Base-by-base conservation (phyloP, 2,888 invertebrate species). In the Eupelmus urozonus region DNA sequence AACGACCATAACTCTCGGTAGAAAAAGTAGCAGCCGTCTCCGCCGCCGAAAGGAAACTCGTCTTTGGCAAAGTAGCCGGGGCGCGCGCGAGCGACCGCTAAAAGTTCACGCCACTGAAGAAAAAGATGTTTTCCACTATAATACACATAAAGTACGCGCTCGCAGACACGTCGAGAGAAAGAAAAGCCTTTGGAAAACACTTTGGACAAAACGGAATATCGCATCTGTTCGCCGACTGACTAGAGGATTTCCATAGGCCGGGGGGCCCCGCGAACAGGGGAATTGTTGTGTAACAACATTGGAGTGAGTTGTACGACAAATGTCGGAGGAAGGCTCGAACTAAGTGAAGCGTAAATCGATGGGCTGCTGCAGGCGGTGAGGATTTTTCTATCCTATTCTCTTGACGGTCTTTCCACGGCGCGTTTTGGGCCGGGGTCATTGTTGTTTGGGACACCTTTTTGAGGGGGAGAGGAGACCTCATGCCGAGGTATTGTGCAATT, bases 301-400 rank as follows among this genome's bases (percentile, higher is more conserved):
- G 81, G 78, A 88, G 85, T 88, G 85, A 88, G 88, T 88, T 87
- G 88, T 87, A 88, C 88, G 88, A 88, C 88, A 89, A 89, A 89
- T 87, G 88, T 88, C 87, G 86, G 82, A 81, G 82, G 84, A 83
- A 83, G 87, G 88, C 87, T 89, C 87, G 87, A 87, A 88, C 86
- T 88, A 89, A 89, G 88, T 88, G 89, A 88, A 88, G 87, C 89
- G 88, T 88, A 82, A 89, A 88, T 86, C 86, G 86, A 86, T 84
- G 85, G 71, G 73, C 73, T 40, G 5, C n/a, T 1, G 65, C 5
- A 60, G 18, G 42, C 81, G 81, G 79, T 53, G 73, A 79, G 78
- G 80, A 83, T 83, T 83, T 20, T 11, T 82, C 82, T 85, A 83
- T 82, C 82, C 81, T 82, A 81, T 81, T 82, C 69, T 51, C 76